phyloP scores from a whole-genome alignment of 2,888 invertebrate species.

The Eretmocerus hayati region DNA sequence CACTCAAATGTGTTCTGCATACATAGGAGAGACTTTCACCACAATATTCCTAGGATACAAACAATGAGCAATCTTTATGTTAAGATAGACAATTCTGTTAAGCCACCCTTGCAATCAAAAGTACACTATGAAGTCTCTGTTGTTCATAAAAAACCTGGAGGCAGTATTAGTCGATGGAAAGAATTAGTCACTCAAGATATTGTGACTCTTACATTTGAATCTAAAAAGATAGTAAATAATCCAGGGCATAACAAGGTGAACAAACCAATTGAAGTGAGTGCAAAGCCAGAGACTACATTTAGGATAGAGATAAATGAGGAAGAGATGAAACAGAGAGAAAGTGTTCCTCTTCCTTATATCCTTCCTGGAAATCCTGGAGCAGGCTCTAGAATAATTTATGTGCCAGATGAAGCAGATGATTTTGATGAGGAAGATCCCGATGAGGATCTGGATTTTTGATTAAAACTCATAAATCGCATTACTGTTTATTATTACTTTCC shows the following conservation, averaged over 20 bases:
- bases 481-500: constrained; percentile 33
- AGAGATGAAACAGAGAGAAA: constrained; percentile 39
- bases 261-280: constrained; percentile 6
- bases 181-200: constrained; percentile 33
- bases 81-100: constrained; percentile 27
- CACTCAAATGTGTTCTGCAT: constrained; percentile 35
- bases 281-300: constrained; percentile 35
- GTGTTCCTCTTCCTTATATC: constrained; percentile 38
- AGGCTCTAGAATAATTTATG: constrained; percentile 59
- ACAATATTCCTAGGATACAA: constrained; percentile 34
- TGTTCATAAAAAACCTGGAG: constrained; percentile 33
- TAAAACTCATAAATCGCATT: constrained; percentile 22
- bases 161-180: constrained; percentile 29
- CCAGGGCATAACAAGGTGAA: constrained; percentile 2
- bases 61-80: constrained; percentile 39
- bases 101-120: constrained; percentile 12
- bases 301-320: constrained; percentile 38
- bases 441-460: constrained; percentile 57
- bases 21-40: constrained; percentile 32
- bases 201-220: constrained; percentile 28
- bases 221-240: constrained; percentile 23
- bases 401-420: constrained; percentile 72
- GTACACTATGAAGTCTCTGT: constrained; percentile 23
- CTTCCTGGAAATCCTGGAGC: constrained; percentile 24
- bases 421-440: constrained; percentile 84